Evolutionary conservation across 2,113 vertebrate genomes (phyloP), one percentile per base, ranked within the genome.

Genomic region (Arizona elegans): DNA sequence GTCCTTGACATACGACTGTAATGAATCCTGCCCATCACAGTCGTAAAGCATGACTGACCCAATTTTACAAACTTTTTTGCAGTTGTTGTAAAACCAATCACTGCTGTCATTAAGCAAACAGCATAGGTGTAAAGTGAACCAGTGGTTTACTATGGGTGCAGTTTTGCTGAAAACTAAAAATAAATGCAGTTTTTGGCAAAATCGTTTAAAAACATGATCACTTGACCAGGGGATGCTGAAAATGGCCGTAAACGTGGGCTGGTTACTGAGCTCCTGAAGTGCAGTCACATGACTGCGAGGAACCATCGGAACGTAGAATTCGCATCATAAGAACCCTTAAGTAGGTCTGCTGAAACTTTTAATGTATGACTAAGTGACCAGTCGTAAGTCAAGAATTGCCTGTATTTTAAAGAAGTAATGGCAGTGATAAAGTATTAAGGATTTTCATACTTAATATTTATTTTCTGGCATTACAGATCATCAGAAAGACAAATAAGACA

Each of bases 401-500:
- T 70, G 12, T 70, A 58, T 19, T 86, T 86, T 56, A 91, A 17
- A 43, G 55, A 52, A 9, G 17, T 12, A 91, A 21, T 91, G 43
- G 8, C 59, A 24, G 13, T 50, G 33, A 81, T 81, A 87, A 65
- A 52, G n/a, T 23, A 50, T 92, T 65, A 54, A 88, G 43, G 52
- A 55, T 38, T 21, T 85, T 92, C 70, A 15, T 47, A 2, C 3
- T 52, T 52, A 59, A 50, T 50, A 93, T 11, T 29, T 95, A 2
- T 0, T 92, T 93, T 0, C 92, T 91, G 94, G 3, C 94, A 89
- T 97, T 90, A 90, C 96, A 99, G 99, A 93, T 98, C 47, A 95
- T 95, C 70, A 93, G 95, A 85, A 62, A 95, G 70, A 98, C 98
- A 11, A 96, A 95, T 70, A 97, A 92, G 95, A 99, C 98, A 95